Conservation (phyloP, 2,888 invertebrate species). For the Rhagium mordax region DNA sequence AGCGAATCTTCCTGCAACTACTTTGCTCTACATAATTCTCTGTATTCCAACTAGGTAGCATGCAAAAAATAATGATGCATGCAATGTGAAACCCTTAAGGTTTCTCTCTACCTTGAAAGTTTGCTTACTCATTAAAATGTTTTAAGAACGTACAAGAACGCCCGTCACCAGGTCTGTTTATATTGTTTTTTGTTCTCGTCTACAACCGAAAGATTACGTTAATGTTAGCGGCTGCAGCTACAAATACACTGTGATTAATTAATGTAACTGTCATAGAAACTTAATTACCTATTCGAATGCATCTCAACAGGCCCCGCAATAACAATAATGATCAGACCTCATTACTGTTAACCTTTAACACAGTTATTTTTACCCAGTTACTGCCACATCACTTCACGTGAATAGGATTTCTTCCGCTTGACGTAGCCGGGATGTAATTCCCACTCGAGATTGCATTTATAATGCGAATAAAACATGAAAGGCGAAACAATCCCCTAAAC, state of each 20-base stretch:
- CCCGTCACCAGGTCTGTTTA: neutral
- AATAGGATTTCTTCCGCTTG: constrained; percentile 23
- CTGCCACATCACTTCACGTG: constrained; percentile 35
- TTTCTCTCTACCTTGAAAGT: neutral
- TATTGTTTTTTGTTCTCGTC: neutral
- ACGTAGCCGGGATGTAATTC: constrained; percentile 2
- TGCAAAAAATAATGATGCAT: neutral
- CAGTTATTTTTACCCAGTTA: constrained; percentile 41
- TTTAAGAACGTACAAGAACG: neutral
- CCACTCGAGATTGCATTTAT: neutral
- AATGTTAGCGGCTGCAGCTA: neutral
- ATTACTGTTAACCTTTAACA: constrained; percentile 43
- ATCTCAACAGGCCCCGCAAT: constrained; percentile 25
- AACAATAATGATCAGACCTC: constrained; percentile 32
- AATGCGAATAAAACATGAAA: neutral
- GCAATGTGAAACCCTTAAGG: neutral
- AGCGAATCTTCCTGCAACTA: too few species aligned
- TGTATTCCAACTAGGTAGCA: too few species aligned
- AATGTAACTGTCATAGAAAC: constrained; percentile 1
- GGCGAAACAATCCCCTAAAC: neutral
- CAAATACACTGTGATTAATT: neutral
- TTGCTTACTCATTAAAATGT: neutral
- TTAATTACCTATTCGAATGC: constrained; percentile 14
- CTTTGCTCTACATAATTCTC: too few species aligned
- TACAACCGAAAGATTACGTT: neutral